Conservation (phyloP, 1,140 invertebrate species). For the Danaus melanippus region DNA sequence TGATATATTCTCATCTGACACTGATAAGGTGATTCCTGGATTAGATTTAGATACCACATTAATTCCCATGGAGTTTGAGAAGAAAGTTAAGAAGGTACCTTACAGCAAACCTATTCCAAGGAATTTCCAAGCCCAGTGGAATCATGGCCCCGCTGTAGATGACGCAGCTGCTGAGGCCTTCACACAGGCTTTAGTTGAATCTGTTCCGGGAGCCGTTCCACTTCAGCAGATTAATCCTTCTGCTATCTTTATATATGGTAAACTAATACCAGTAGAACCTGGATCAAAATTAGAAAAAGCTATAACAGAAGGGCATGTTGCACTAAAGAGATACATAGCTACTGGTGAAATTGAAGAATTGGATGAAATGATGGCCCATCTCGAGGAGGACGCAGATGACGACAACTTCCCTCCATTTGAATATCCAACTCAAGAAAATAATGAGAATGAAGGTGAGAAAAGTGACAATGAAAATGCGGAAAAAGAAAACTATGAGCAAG, state of each 20-base stretch:
- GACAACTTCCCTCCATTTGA: conserved; percentile 60
- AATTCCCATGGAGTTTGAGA: conserved; percentile 74
- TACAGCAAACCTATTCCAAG: conserved; percentile 96
- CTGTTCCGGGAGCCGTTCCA: conserved; percentile 79
- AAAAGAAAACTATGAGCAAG: conserved; percentile 45
- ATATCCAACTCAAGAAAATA: conserved; percentile 51
- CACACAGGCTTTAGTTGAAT: conserved; percentile 79
- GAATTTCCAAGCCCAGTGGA: conserved; percentile 97
- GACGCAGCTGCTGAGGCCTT: conserved; percentile 76
- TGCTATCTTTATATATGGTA: conserved; percentile 85
- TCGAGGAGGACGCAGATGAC: conserved; percentile 75
- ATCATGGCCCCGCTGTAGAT: conserved; percentile 77
- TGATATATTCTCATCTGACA: conserved; percentile 74
- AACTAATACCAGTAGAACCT: conserved; percentile 82
- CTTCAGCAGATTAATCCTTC: conserved; percentile 81
- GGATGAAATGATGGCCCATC: conserved; percentile 79
- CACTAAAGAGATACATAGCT: conserved; percentile 82
- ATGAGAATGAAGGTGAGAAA: conserved; percentile 37
- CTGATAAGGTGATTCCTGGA: conserved; percentile 85
- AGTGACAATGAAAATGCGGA: conserved; percentile 34
- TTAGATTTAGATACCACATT: conserved; percentile 85
- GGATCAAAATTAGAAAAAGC: conserved; percentile 82
- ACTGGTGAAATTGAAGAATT: conserved; percentile 85
- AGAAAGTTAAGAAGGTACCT: conserved; percentile 87
- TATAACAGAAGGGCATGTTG: conserved; percentile 81